These are phyloP conservation scores for Dreissena polymorpha DNA, from an alignment of 1,140 invertebrate genomes.

Conservation along the genomic window DNA sequence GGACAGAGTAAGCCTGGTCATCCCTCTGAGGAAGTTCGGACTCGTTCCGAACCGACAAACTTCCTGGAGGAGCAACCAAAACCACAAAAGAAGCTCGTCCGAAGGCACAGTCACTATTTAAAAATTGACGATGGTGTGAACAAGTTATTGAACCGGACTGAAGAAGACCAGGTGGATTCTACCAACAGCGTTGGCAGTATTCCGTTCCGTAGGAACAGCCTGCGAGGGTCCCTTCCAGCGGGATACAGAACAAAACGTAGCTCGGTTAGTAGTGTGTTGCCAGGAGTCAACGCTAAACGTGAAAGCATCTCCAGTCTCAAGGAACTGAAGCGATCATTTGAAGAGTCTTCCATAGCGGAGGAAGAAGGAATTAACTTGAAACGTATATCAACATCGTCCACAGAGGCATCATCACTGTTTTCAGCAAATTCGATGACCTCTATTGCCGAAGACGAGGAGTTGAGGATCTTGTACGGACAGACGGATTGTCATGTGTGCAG, in stretches of 20 bases:
- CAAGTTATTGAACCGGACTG: constrained; percentile 62
- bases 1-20: constrained; percentile 93
- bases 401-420: constrained; percentile 62
- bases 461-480: constrained; percentile 51
- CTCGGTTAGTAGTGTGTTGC: constrained; percentile 65
- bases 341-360: constrained; percentile 59
- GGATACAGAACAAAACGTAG: constrained; percentile 42
- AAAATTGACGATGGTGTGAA: constrained; percentile 69
- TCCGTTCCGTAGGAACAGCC: constrained; percentile 62
- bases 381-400: constrained; percentile 62
- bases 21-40: constrained; percentile 60
- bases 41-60: constrained; percentile 50
- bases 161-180: constrained; percentile 49
- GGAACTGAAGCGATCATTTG: constrained; percentile 58
- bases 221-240: constrained; percentile 58
- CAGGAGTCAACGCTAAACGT: constrained; percentile 62
- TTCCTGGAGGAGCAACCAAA: constrained; percentile 56
- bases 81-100: constrained; percentile 50
- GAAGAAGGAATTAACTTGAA: constrained; percentile 61
- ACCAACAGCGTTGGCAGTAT: constrained; percentile 54
- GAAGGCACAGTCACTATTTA: constrained; percentile 69
- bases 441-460: constrained; percentile 60
- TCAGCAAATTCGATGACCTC: constrained; percentile 65
- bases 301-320: constrained; percentile 57
- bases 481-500: constrained; percentile 47